phyloP scores from a whole-genome alignment of 2,113 vertebrate species.

The Typhlomys cinereus region DNA sequence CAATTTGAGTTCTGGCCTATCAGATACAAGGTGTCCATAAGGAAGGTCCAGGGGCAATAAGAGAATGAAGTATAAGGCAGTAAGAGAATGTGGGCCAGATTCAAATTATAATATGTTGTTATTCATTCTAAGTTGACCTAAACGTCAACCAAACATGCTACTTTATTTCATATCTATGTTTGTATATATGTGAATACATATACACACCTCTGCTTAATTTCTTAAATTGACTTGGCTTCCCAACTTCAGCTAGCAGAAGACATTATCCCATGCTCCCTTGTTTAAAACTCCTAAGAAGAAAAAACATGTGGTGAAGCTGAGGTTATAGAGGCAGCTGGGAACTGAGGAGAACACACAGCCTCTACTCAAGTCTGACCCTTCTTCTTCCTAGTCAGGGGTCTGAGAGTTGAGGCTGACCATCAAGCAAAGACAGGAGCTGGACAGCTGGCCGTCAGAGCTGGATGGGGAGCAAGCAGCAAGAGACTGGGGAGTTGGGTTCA shows the following conservation, averaged over 20 bases:
- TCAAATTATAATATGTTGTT: background rate
- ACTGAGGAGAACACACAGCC: background rate
- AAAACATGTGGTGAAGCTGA: background rate
- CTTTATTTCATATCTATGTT: too few relatives aligned
- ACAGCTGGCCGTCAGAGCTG: too few relatives aligned
- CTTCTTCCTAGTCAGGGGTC: accelerated
- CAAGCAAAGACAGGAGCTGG: too few relatives aligned
- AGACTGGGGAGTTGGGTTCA: background rate
- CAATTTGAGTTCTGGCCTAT: background rate
- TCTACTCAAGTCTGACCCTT: background rate
- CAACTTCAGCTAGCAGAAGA: background rate
- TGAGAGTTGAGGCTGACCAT: background rate
- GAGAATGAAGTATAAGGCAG: too few relatives aligned
- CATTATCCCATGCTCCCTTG: background rate
- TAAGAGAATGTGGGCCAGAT: background rate
- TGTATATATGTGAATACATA: background rate
- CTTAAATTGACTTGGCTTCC: background rate
- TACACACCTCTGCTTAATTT: background rate
- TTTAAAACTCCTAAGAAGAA: background rate
- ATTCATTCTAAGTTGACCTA: background rate
- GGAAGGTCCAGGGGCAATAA: background rate
- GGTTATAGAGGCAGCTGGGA: background rate
- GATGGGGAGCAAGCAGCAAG: too few relatives aligned
- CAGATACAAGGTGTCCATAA: background rate
- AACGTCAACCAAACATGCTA: too few relatives aligned